phyloP scores from a whole-genome alignment of 2,888 invertebrate species.

The Papilio demoleus region DNA sequence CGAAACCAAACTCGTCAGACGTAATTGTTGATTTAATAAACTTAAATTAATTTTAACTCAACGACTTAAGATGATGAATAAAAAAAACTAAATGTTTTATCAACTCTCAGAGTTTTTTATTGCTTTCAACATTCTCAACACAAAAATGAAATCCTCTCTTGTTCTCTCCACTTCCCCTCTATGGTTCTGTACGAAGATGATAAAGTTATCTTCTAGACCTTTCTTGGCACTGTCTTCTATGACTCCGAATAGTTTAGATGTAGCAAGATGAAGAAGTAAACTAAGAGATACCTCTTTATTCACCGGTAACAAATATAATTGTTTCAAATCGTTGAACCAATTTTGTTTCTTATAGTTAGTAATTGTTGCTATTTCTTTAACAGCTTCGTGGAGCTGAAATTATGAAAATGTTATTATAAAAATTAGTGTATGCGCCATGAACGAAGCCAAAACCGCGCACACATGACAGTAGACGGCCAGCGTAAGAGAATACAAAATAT shows the following conservation, averaged over 20 bases:
- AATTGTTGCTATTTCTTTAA: conserved; percentile 60
- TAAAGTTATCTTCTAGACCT: conserved; percentile 54
- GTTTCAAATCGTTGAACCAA: conserved; percentile 63
- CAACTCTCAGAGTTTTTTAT: conserved; percentile 45
- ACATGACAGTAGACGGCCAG: too few species aligned
- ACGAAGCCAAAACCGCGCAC: too few species aligned
- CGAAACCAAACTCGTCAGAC: too few species aligned
- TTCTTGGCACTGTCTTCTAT: conserved; percentile 58
- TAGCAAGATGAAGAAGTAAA: conserved; percentile 59
- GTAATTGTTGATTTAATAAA: too few species aligned
- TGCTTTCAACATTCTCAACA: conserved; percentile 56
- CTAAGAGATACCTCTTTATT: conserved; percentile 52
- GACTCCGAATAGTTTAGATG: conserved; percentile 54
- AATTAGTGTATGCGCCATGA: too few species aligned
- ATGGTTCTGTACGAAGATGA: conserved; percentile 52
- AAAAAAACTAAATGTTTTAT: background rate
- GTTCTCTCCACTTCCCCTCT: conserved; percentile 50
- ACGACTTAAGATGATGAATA: too few species aligned
- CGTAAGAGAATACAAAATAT: too few species aligned
- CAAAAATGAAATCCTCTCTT: conserved; percentile 55
- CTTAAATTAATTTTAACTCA: too few species aligned
- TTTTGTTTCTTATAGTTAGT: conserved; percentile 59
- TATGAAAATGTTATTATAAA: background rate
- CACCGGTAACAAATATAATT: conserved; percentile 53
- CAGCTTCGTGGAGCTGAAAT: conserved; percentile 66